Evolutionary conservation across 2,113 vertebrate genomes (phyloP), one percentile per base, ranked within the genome.

Genomic region (Zosterops pallidus): DNA sequence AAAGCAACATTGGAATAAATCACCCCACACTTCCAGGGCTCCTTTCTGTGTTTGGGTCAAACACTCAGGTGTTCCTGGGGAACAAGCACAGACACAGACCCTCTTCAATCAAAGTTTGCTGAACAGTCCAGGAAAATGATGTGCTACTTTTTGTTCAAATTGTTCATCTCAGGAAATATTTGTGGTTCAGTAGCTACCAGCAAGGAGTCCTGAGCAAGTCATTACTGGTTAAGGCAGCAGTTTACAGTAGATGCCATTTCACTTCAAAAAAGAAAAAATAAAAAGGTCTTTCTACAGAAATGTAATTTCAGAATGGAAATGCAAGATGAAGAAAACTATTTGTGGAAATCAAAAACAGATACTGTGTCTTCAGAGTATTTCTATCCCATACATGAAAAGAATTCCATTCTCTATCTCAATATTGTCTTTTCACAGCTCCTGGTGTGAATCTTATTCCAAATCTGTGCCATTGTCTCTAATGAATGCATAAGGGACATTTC

Each of bases 401-500:
- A 64, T 72, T 70, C 67, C 33, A 60, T 81, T 80, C 35, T 46
- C 53, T 65, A 37, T 21, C 44, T 90, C 74, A 83, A 21, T 83
- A 69, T 57, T 90, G 47, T 85, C 53, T 89, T 94, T 93, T 88
- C 64, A 52, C 56, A 59, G 64, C 90, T 90, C 85, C 57, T 87
- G 71, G 77, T 81, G 83, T 59, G 89, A 93, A 71, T 69, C 47
- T 75, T 71, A 78, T 47, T 68, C 70, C 53, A 28, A 28, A 85
- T 67, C 64, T 56, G 29, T 67, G 86, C 33, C 84, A 52, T 72
- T 7, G 0, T 18, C 52, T 69, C 65, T 91, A 92, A 93, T 83
- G 81, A 96, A 94, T 71, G 55, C 71, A 63, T 44, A 21, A 89
- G 86, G 77, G 88, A 95, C 44, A 37, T 86, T 83, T 83, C 24